These are phyloP conservation scores for Cyclophora albipunctata DNA, from an alignment of 2,888 invertebrate genomes.

Conservation along the genomic window DNA sequence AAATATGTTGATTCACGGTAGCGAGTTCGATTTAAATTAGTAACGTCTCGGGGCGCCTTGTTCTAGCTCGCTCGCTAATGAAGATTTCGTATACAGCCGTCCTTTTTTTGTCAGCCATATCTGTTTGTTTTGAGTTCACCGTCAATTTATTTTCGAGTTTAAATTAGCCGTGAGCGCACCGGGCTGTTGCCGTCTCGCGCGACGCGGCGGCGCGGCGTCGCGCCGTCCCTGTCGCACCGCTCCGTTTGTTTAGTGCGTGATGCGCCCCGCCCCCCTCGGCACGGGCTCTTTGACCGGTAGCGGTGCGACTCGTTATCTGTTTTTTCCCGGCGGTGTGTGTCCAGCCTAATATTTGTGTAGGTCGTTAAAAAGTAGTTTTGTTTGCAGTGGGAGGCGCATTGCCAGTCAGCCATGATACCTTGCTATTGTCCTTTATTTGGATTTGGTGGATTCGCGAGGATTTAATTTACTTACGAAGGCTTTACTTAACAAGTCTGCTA, in stretches of 20 bases:
- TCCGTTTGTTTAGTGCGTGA: constrained; percentile 72
- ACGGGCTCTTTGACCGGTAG: constrained; percentile 70
- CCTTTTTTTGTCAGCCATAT: constrained; percentile 71
- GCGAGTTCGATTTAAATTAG: constrained; percentile 57
- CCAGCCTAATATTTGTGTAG: constrained; percentile 68
- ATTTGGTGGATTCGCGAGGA: constrained; percentile 20
- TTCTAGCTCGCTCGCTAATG: constrained; percentile 58
- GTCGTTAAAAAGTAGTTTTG: constrained; percentile 56
- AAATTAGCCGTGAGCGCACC: constrained; percentile 64
- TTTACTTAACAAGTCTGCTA: too few species aligned
- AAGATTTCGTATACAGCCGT: constrained; percentile 63
- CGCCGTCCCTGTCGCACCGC: constrained; percentile 45
- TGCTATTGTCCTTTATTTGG: constrained; percentile 8
- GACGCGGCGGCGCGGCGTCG: constrained; percentile 19
- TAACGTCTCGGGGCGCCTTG: constrained; percentile 44
- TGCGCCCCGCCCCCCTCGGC: constrained; percentile 55
- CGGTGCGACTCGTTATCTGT: constrained; percentile 63
- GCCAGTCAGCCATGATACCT: constrained; percentile 31
- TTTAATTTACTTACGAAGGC: neutral
- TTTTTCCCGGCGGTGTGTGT: constrained; percentile 63
- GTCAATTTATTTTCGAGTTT: constrained; percentile 71
- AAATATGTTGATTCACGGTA: constrained; percentile 59
- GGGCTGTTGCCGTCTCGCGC: constrained; percentile 40
- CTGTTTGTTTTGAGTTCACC: constrained; percentile 72
- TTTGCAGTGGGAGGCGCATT: constrained; percentile 55